phyloP scores from a whole-genome alignment of 2,797 vertebrate species.

The Heterohyrax brucei region DNA sequence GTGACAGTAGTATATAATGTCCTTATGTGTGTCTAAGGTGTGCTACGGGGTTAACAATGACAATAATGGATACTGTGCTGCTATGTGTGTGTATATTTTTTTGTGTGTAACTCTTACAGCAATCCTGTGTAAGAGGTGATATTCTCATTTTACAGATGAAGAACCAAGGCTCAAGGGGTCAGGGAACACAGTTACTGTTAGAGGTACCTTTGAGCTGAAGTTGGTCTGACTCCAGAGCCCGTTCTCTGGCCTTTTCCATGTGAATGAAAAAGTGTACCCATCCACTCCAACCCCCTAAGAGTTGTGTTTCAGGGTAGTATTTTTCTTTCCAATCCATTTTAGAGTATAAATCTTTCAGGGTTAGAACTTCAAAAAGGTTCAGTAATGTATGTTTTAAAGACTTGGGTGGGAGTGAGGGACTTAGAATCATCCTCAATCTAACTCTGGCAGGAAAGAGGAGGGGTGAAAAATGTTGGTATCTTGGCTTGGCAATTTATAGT shows the following conservation, averaged over 20 bases:
- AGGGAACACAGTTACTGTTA: not conserved
- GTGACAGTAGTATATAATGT: no score
- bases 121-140: not conserved
- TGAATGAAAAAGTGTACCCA: not conserved
- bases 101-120: not conserved
- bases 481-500: conserved; percentile 79
- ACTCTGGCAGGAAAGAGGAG: conserved; percentile 70
- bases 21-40: no score
- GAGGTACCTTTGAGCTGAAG: not conserved
- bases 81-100: not conserved
- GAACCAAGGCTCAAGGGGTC: not conserved
- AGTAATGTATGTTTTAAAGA: conserved; percentile 80
- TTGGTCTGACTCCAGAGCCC: not conserved
- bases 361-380: conserved; percentile 79
- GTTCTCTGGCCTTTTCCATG: not conserved
- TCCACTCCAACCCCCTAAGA: not conserved
- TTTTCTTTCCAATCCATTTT: conserved; percentile 76
- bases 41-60: not conserved
- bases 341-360: conserved; percentile 80
- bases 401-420: conserved; percentile 70
- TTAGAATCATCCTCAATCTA: conserved; percentile 77
- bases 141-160: conserved; percentile 49
- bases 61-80: not conserved
- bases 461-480: conserved; percentile 76
- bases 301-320: conserved; percentile 39